Base-by-base conservation (phyloP, 2,113 vertebrate species). In the Hipposideros armiger region DNA sequence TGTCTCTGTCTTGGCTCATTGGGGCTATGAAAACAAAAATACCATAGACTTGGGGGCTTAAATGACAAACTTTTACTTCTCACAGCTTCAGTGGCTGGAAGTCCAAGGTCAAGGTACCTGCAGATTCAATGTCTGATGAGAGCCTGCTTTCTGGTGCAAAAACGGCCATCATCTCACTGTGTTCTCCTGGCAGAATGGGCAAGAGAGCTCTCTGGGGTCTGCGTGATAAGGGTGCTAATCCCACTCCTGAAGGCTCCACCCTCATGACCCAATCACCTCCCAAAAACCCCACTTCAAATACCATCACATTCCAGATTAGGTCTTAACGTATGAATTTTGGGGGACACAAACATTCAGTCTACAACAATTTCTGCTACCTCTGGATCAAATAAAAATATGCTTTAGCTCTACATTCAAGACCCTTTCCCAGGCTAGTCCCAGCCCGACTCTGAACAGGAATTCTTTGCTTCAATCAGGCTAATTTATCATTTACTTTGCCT, bases 141-240 rank as follows among this genome's bases (percentile, higher is more conserved):
- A 10, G 1, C 7, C 22, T 10, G 13, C 7, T 58, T 47, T 7
- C 45, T 58, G 50, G 50, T 36, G 40, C 47, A 20, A 24, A 36
- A 50, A 24, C 6, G 20, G 60, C 2, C 7, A 0, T 30, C 42
- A 36, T 50, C 19, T 4, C 32, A 47, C 45, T 50, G 20, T 36
- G 14, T 58, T 14, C 6, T 58, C 3, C 14, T 15, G 4, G 42
- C 3, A 42, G 28, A 87, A 32, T 1, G 50, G 50, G 1, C 10
- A 13, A 36, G 36, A 36, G 36, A 36, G 36, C 36, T 36, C 36
- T 36, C 36, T 36, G 22, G 22, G 15, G 52, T 58, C 40, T 60
- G 22, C 13, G 20, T 47, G 9, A 26, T 22, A 56, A 85, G 19
- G 19, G 47, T 28, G 1, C 5, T 30, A 80, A 47, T 40, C 52